Evolutionary conservation across 2,797 vertebrate species (phyloP).

Genomic region (Caiman crocodilus): DNA sequence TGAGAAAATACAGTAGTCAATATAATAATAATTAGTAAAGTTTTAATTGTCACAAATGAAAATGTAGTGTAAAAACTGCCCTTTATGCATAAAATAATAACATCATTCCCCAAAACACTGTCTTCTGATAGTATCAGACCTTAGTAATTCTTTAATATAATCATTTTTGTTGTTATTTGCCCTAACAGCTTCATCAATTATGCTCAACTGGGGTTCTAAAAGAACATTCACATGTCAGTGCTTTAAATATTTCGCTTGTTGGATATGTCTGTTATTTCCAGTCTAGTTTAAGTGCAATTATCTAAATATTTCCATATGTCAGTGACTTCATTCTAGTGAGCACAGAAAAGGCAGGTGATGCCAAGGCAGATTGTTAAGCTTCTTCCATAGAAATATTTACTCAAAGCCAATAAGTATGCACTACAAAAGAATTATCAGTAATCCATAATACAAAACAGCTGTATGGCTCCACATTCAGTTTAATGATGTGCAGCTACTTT

Average conservation of each 20-base stretch:
- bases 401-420: constrained; percentile 32
- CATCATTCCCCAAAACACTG: constrained; percentile 14
- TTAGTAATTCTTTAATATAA: not conserved
- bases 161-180: constrained; percentile 11
- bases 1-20: not conserved
- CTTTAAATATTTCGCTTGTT: constrained; percentile 32
- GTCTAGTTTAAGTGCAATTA: constrained; percentile 50
- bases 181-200: constrained; percentile 6
- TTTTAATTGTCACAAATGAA: not conserved
- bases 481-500: constrained; percentile 17
- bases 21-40: not conserved
- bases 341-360: constrained; percentile 44
- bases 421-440: constrained; percentile 6
- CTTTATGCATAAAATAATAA: constrained; percentile 2
- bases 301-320: constrained; percentile 72
- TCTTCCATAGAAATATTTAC: constrained; percentile 56
- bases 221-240: constrained; percentile 21
- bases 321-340: constrained; percentile 74
- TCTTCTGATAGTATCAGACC: constrained; percentile 36
- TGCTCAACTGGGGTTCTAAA: not conserved
- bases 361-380: constrained; percentile 64
- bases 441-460: constrained; percentile 59
- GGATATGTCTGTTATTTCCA: constrained; percentile 48
- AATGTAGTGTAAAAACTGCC: constrained; percentile 5
- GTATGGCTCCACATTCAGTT: constrained; percentile 1